A percentile compares a stretch with the other conserved stretches of the same genome.
phyloP scores from a whole-genome alignment of 2,113 vertebrate species.

The Phalacrocorax pelagicus region DNA sequence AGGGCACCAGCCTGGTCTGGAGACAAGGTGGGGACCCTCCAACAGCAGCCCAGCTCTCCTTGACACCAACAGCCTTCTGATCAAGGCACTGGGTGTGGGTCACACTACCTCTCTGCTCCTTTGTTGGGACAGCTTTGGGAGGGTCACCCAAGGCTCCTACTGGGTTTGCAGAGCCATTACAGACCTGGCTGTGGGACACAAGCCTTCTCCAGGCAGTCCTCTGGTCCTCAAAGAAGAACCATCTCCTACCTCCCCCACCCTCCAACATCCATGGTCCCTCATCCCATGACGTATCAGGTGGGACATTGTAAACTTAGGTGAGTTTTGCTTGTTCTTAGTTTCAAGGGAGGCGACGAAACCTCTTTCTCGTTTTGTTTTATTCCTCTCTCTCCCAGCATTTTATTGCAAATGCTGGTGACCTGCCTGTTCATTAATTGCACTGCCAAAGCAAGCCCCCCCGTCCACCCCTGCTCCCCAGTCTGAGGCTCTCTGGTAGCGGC shows the following conservation, averaged over 20 bases:
- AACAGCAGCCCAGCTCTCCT: background rate
- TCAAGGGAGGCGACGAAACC: background rate
- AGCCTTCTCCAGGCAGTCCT: background rate
- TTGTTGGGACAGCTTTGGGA: background rate
- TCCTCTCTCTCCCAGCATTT: background rate
- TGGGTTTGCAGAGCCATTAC: background rate
- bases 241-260: background rate
- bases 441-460: background rate
- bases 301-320: background rate
- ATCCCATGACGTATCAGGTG: background rate
- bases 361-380: background rate
- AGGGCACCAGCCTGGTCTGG: background rate
- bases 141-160: background rate
- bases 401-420: background rate
- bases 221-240: background rate
- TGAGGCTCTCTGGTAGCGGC: background rate
- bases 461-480: background rate
- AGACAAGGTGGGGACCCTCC: background rate
- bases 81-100: background rate
- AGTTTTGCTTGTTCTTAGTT: background rate
- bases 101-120: background rate
- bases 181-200: background rate
- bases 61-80: background rate
- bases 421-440: background rate
- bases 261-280: rapidly evolving